Conservation (phyloP, 64 coral and sea anemone species). For the Stichodactyla helianthus region DNA sequence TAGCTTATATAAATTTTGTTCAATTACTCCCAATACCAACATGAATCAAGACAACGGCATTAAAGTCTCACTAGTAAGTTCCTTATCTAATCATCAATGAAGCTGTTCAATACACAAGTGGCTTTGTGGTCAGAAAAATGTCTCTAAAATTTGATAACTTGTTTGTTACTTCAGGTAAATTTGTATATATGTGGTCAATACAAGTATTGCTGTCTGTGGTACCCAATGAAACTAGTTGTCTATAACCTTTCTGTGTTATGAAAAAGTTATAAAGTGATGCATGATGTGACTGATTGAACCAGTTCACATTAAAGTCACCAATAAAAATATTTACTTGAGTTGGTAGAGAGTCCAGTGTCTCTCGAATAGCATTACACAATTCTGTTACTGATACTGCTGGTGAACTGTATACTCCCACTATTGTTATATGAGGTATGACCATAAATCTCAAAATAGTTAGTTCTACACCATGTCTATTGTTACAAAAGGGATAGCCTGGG, state of each 20-base stretch:
- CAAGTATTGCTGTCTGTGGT: not conserved
- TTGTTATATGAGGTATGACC: conserved; percentile 38
- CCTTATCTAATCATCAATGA: too few relatives aligned
- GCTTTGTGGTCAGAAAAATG: too few relatives aligned
- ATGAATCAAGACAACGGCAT: too few relatives aligned
- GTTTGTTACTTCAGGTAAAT: too few relatives aligned
- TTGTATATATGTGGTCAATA: too few relatives aligned
- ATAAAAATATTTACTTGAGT: not conserved
- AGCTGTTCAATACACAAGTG: too few relatives aligned
- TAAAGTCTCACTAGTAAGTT: too few relatives aligned
- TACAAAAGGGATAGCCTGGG: not conserved
- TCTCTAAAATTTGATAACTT: too few relatives aligned
- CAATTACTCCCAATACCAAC: too few relatives aligned
- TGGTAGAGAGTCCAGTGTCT: not conserved
- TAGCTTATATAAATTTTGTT: too few relatives aligned
- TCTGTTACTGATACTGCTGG: not conserved
- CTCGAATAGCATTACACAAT: too few relatives aligned
- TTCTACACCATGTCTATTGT: not conserved
- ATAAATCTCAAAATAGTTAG: not conserved
- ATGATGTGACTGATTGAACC: not conserved
- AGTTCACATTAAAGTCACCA: not conserved
- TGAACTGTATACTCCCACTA: conserved; percentile 45
- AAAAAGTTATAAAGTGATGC: conserved; percentile 46
- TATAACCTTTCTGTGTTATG: too few relatives aligned
- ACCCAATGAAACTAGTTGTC: conserved; percentile 19